Evolutionary conservation across 1,140 invertebrate genomes (phyloP).

Genomic region (Diplogasteroides magnus): DNA sequence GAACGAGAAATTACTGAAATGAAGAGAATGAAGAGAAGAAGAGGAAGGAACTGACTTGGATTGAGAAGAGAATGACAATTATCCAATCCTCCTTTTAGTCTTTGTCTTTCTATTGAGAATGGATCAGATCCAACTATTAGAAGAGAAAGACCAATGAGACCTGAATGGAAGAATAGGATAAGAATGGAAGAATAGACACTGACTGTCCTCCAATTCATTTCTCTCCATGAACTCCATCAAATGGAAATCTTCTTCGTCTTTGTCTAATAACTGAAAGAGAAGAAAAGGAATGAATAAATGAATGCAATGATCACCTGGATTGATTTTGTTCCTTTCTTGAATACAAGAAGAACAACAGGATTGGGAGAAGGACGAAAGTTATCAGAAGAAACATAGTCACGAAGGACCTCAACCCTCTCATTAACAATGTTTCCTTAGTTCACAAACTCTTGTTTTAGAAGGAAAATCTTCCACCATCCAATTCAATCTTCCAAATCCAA

Average conservation of each 20-base stretch:
- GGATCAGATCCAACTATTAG: slow-evolving; percentile 43
- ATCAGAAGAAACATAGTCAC: slow-evolving; percentile 40
- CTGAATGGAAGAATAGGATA: slow-evolving; percentile 26
- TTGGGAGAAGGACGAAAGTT: slow-evolving; percentile 48
- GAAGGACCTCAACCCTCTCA: slow-evolving; percentile 4
- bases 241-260: slow-evolving; percentile 41
- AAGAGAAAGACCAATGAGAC: slow-evolving; percentile 47
- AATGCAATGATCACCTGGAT: not conserved
- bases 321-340: slow-evolving; percentile 20
- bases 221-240: slow-evolving; percentile 43
- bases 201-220: slow-evolving; percentile 41
- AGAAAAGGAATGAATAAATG: not conserved
- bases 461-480: slow-evolving; percentile 48
- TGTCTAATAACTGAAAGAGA: not conserved
- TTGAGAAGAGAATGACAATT: slow-evolving; percentile 51
- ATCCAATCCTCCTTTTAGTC: slow-evolving; percentile 43
- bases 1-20: not conserved
- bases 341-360: slow-evolving; percentile 44
- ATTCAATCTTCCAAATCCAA: slow-evolving; percentile 44
- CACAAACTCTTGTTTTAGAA: slow-evolving; percentile 34
- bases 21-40: not conserved
- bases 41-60: slow-evolving; percentile 32
- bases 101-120: slow-evolving; percentile 47
- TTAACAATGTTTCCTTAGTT: not conserved
- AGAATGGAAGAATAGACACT: slow-evolving; percentile 3